Evolutionary conservation across 2,888 invertebrate genomes (phyloP).

Genomic region (Drosophila lacicola): DNA sequence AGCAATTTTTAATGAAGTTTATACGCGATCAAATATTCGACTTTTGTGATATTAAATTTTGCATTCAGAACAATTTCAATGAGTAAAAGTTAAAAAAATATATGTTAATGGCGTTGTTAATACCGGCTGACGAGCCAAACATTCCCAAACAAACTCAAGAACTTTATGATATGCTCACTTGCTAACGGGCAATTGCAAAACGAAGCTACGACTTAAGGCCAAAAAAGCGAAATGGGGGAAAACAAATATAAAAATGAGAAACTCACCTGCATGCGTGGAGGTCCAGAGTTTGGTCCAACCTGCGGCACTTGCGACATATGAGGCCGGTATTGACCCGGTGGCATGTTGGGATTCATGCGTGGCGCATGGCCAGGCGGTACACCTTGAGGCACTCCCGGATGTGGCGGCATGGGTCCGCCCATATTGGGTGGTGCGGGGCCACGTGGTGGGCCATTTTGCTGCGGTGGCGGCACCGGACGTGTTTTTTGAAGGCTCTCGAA

Average conservation of each 20-base stretch:
- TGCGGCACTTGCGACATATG: conserved; percentile 87
- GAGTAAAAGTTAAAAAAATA: conserved; percentile 47
- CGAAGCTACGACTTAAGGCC: conserved; percentile 31
- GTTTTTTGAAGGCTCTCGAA: conserved; percentile 97
- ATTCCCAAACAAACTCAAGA: conserved; percentile 37
- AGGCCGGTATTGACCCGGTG: conserved; percentile 87
- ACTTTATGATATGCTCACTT: conserved; percentile 23
- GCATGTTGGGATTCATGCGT: conserved; percentile 87
- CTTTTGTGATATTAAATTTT: conserved; percentile 58
- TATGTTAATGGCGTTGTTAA: conserved; percentile 64
- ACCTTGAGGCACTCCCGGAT: conserved; percentile 85
- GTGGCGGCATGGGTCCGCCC: conserved; percentile 85
- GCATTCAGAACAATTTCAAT: conserved; percentile 84
- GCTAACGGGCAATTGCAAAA: conserved; percentile 32
- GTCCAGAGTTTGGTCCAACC: conserved; percentile 87
- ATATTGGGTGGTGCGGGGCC: conserved; percentile 85
- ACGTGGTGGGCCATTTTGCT: conserved; percentile 86
- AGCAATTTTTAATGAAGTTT: conserved; percentile 6
- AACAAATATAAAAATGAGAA: neutral
- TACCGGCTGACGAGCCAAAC: conserved; percentile 39
- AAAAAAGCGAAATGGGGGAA: conserved; percentile 17
- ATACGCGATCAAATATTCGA: conserved; percentile 35
- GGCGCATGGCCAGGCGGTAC: conserved; percentile 86
- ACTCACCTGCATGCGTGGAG: conserved; percentile 87
- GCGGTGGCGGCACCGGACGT: conserved; percentile 91